Evolutionary conservation across 1,140 invertebrate genomes (phyloP), one percentile per base, ranked within the genome.

Genomic region (Ruditapes philippinarum): DNA sequence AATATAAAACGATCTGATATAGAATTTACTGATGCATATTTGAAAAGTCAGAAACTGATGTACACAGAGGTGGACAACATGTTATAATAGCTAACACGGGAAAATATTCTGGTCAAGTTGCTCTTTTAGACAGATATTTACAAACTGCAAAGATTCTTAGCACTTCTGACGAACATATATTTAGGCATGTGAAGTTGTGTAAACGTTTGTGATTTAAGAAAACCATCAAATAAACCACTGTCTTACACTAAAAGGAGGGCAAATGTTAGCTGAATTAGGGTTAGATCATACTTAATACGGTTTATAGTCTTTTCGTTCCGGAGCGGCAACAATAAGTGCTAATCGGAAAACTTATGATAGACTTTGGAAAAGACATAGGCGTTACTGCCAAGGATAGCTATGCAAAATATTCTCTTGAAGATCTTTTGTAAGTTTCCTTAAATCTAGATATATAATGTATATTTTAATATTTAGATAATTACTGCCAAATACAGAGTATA

Each of bases 281-380:
- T 7, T 45, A 45, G 42, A 45, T 14, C 5, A 5, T 45, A 45
- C 5, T 45, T 7, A 45, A 36, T 88, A 81, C 57, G 76, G 86
- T 42, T 68, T 88, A 68, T 74, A 88, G 68, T 79, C 73, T 28
- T 51, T 88, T 33, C 51, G 73, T 11, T 88, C 85, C 17, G 54
- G 57, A 28, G 81, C 33, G 4, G 81, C 81, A 4, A 65, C 81
- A 11, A 38, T 19, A 17, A n/a, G n/a, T n/a, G 60, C 81, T 31
- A 83, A 83, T 68, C 22, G 12, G 17, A 36, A 70, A 5, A 65
- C 45, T 49, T 9, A 3, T 36, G 81, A 83, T 45, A 83, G 81
- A 45, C 40, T 83, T 22, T 83, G 57, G 36, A 57, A 83, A 42
- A 79, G 68, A 54, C 85, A 79, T 54, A 74, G 38, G 4, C 62